Evolutionary conservation across 2,113 vertebrate genomes (phyloP).

Genomic region (Neomonachus schauinslandi): DNA sequence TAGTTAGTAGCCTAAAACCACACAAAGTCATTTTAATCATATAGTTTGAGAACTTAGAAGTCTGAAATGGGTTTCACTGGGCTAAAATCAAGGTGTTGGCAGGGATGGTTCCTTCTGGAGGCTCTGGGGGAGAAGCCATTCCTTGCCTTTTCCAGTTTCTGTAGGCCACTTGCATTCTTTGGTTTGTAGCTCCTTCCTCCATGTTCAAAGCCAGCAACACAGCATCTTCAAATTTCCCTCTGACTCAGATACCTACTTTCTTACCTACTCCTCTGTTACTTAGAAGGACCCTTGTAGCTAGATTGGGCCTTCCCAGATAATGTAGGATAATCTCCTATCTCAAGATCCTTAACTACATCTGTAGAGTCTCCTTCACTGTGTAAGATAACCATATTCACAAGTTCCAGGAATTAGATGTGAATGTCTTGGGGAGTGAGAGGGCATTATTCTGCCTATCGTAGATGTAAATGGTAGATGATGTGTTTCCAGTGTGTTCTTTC

Average conservation of each 20-base stretch:
- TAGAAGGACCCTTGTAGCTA: not conserved
- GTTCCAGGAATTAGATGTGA: not conserved
- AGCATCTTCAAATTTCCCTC: not conserved
- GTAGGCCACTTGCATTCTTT: not conserved
- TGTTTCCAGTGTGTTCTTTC: not conserved
- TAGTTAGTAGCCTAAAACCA: not conserved
- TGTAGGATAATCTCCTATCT: not conserved
- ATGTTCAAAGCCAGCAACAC: not conserved
- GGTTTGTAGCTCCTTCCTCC: not conserved
- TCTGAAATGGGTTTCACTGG: not conserved
- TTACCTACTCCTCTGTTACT: not conserved
- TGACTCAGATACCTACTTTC: not conserved
- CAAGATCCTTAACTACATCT: not conserved
- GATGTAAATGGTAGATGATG: not conserved
- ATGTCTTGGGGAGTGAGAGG: not conserved
- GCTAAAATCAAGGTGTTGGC: not conserved
- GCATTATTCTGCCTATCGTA: not conserved
- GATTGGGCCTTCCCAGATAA: not conserved
- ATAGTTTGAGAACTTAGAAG: not conserved
- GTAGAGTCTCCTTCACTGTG: not conserved
- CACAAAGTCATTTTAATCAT: not conserved
- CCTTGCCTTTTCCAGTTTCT: not conserved
- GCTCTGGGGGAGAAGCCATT: rapidly evolving
- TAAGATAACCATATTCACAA: not conserved
- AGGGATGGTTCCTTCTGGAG: not conserved